Percentiles rank a stretch among this genome's conserved stretches.
These are phyloP conservation scores for Aricia artaxerxes DNA, from an alignment of 2,888 invertebrate species.

Conservation along the genomic window DNA sequence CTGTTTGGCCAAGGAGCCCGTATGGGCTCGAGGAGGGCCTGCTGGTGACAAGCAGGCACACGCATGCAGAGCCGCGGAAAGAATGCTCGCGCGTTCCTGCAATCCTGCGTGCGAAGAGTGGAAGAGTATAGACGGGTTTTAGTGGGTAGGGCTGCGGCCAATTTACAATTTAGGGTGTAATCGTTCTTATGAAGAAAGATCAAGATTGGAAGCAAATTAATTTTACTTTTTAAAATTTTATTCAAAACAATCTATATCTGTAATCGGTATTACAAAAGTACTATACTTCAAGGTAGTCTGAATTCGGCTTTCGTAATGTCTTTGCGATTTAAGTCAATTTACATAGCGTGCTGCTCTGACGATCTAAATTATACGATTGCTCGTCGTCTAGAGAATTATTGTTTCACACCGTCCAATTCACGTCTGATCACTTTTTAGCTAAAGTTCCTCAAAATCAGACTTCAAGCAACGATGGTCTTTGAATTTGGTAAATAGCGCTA, in stretches of 20 bases:
- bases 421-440: constrained; percentile 34
- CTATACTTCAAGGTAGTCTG: not conserved
- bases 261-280: not conserved
- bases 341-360: constrained; percentile 41
- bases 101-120: no score
- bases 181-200: not conserved
- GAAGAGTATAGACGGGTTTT: no score
- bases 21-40: no score
- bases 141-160: no score
- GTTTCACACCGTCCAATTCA: constrained; percentile 42
- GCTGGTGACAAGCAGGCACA: no score
- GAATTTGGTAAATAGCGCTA: not conserved
- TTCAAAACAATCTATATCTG: not conserved
- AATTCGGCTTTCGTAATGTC: constrained; percentile 21
- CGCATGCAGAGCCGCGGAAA: no score
- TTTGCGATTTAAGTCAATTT: constrained; percentile 38
- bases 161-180: no score
- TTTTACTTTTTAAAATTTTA: not conserved
- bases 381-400: constrained; percentile 44
- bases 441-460: not conserved
- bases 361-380: constrained; percentile 41
- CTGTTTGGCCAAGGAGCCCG: no score
- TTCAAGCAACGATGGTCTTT: not conserved
- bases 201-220: not conserved
- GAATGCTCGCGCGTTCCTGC: no score